Conservation (phyloP, 2,888 invertebrate genomes). For the Acheta domesticus region DNA sequence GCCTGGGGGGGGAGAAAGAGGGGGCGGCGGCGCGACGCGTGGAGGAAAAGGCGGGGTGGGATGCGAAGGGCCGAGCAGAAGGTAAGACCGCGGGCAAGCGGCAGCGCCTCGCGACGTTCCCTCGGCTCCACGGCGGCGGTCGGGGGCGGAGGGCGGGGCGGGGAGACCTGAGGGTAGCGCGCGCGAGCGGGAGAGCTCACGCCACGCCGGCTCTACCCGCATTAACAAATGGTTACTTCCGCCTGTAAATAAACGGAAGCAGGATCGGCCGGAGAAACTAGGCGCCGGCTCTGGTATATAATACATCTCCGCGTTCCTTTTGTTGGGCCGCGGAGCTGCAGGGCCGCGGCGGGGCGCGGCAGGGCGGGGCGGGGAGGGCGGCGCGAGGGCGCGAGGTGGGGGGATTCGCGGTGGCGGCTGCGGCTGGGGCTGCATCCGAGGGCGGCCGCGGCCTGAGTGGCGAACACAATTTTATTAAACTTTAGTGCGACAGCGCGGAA, state of each 20-base stretch:
- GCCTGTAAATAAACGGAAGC: conserved; percentile 9
- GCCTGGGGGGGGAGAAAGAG: neutral
- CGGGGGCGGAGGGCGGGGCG: neutral
- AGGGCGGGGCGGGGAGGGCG: neutral
- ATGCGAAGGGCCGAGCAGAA: too few relatives aligned
- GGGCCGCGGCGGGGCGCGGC: neutral
- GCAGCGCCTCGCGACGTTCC: neutral
- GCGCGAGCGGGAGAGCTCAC: conserved; percentile 1
- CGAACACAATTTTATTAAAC: conserved; percentile 50
- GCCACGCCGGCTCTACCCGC: conserved; percentile 18
- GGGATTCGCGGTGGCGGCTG: neutral
- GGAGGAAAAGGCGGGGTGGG: too few relatives aligned
- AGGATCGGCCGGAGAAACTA: conserved; percentile 1
- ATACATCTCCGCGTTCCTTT: neutral
- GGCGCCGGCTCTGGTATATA: neutral
- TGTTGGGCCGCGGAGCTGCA: neutral
- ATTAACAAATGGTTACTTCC: conserved; percentile 18
- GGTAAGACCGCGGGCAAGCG: too few relatives aligned
- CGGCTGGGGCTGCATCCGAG: neutral
- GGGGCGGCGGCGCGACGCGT: neutral
- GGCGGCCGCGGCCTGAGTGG: conserved; percentile 24
- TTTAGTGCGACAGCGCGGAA: conserved; percentile 50
- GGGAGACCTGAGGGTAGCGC: neutral
- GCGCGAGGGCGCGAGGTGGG: neutral
- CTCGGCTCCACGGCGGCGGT: neutral